Base-by-base conservation (phyloP, 2,888 invertebrate genomes). In the Dyspetes luteomarginatus region DNA sequence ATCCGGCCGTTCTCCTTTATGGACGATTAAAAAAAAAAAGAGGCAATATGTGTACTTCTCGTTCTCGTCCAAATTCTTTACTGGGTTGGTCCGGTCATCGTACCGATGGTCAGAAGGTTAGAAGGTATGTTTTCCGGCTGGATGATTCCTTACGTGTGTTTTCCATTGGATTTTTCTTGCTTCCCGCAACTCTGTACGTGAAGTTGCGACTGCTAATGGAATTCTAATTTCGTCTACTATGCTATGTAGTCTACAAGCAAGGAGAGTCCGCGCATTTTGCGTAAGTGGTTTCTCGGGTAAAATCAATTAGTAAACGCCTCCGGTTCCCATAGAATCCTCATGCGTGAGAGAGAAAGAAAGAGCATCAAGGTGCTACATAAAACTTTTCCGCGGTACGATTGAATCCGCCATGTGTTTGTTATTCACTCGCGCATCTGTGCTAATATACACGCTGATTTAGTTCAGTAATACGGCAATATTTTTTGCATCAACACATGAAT, bases 231-330 rank as follows among this genome's bases (percentile, higher is more conserved):
- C 55, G 41, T 68, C 41, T 50, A 30, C 50, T 41, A 17, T 52
- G 15, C 36, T 67, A n/a, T n/a, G 24, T n/a, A 17, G 67, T 67
- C 50, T 22, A 36, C 12, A 22, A 22, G 22, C 52, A 22, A 19
- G 24, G 24, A 22, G 52, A n/a, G 52, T 52, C 24, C 48, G 5
- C 36, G 48, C 15, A 36, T 50, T 9, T 30, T 60, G 67, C 67
- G 73, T 78, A 78, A 78, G 78, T 78, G 73, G 67, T 74, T 78
- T 78, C 68, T 73, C 68, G 28, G 68, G 78, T 78, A 50, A 74
- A 78, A 74, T 78, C 73, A 74, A 74, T 74, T 69, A 74, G 73
- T 48, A 73, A 78, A 78, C 67, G 67, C 43, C 55, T 64, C 52
- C n/a, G n/a, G 55, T 78, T 73, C 68, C 68, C 68, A 68, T 67